Evolutionary conservation across 2,888 invertebrate genomes (phyloP).

Genomic region (Aethes cnicana): DNA sequence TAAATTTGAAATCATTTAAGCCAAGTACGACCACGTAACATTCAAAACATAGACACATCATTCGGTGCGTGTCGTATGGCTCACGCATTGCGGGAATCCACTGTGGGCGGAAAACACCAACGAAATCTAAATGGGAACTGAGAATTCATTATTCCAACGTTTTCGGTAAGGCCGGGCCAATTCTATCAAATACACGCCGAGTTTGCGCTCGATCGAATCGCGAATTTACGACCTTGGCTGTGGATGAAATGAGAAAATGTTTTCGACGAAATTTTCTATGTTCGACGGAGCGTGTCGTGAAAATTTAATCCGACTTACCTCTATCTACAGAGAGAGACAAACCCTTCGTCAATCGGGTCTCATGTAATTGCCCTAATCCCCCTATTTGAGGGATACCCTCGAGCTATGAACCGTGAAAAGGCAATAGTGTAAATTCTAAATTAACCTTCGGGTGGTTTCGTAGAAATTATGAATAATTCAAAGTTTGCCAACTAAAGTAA

Average conservation of each 20-base stretch:
- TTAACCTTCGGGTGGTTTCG: slow-evolving; percentile 19
- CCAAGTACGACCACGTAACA: not conserved
- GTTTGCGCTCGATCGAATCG: slow-evolving; percentile 12
- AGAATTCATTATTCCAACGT: slow-evolving; percentile 22
- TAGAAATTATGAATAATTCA: slow-evolving; percentile 29
- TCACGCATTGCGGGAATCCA: slow-evolving; percentile 25
- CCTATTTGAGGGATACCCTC: not conserved
- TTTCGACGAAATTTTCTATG: slow-evolving; percentile 3
- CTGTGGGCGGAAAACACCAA: slow-evolving; percentile 14
- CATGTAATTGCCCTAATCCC: not conserved
- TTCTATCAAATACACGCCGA: slow-evolving; percentile 19
- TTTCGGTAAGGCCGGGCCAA: slow-evolving; percentile 16
- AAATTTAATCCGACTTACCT: not conserved
- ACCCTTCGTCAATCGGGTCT: not conserved
- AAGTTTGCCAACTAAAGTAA: slow-evolving; percentile 23
- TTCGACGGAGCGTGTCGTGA: not conserved
- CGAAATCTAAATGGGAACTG: slow-evolving; percentile 13
- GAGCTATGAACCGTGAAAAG: slow-evolving; percentile 6
- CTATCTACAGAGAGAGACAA: not conserved
- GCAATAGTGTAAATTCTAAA: slow-evolving; percentile 21
- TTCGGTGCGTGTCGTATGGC: slow-evolving; percentile 3
- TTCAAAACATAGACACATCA: not conserved
- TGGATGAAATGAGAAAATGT: slow-evolving; percentile 12
- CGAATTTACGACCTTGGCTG: slow-evolving; percentile 17
- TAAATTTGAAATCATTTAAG: no score